Conservation (phyloP, 30 jellyfish, hydroid and myxozoan species). For the Aurelia aurita region DNA sequence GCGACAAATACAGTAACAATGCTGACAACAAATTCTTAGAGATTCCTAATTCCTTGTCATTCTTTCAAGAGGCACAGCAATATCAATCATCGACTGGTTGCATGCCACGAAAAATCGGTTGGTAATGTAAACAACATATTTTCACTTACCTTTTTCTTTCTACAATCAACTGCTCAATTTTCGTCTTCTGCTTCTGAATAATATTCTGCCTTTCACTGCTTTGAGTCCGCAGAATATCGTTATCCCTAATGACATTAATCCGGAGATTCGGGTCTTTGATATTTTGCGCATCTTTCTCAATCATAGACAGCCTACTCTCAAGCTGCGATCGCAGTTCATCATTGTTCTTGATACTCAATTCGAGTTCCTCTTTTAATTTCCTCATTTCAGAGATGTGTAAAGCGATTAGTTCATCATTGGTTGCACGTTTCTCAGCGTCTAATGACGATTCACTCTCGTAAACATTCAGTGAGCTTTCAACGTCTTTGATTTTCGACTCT, state of each 20-base stretch:
- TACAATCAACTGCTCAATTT: constrained; percentile 31
- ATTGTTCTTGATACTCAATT: constrained; percentile 71
- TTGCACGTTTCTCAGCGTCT: constrained; percentile 23
- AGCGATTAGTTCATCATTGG: constrained; percentile 70
- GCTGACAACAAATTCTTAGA: too few species aligned
- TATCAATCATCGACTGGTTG: too few species aligned
- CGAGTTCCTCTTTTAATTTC: constrained; percentile 73
- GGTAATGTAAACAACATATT: too few species aligned
- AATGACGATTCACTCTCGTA: not conserved
- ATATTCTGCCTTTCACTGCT: constrained; percentile 62
- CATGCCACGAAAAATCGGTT: too few species aligned
- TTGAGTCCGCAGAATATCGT: constrained; percentile 80
- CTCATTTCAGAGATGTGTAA: constrained; percentile 90
- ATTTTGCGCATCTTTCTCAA: constrained; percentile 75
- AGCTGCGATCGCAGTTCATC: constrained; percentile 77
- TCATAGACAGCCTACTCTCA: constrained; percentile 69
- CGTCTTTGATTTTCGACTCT: constrained; percentile 15
- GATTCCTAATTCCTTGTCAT: too few species aligned
- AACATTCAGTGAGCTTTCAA: constrained; percentile 15
- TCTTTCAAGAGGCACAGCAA: too few species aligned
- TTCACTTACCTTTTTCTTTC: constrained; percentile 57
- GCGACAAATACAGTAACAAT: too few species aligned
- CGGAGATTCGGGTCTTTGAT: constrained; percentile 81
- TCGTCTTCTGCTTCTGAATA: constrained; percentile 35
- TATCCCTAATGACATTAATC: constrained; percentile 74